Evolutionary conservation across 30 jellyfish, hydroid and myxozoan species (phyloP).

Genomic region (Hydractinia echinata): DNA sequence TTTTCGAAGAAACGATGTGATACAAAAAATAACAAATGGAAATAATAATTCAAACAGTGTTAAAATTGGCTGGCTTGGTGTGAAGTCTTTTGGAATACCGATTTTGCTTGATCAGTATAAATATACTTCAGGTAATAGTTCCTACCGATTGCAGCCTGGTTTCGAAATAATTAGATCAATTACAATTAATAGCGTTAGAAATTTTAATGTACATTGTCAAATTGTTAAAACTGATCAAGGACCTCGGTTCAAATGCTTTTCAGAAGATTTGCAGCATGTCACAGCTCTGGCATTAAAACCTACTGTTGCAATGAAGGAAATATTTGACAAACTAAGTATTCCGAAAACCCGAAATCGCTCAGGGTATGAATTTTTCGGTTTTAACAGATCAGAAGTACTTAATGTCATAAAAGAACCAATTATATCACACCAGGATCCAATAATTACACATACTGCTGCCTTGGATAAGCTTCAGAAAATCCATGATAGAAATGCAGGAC

Average conservation of each 20-base stretch:
- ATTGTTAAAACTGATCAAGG: background rate
- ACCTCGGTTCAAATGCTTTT: background rate
- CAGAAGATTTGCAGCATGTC: no score
- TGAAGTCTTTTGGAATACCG: background rate
- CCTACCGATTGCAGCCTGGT: background rate
- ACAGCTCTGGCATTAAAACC: background rate
- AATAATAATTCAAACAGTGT: background rate
- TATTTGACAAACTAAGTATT: background rate
- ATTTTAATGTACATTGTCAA: background rate
- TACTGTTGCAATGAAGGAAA: background rate
- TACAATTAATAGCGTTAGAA: background rate
- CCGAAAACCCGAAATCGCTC: background rate
- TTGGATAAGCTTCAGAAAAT: no score
- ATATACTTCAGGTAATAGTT: background rate
- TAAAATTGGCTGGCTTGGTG: background rate
- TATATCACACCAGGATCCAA: no score
- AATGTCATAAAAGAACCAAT: background rate
- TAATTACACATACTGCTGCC: no score
- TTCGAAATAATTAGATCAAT: background rate
- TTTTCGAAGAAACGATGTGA: background rate
- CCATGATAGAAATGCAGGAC: conserved; percentile 7
- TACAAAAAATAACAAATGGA: background rate
- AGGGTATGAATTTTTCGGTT: conserved; percentile 5
- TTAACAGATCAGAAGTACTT: background rate
- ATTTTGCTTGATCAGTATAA: background rate